Percentiles rank a stretch among this genome's conserved stretches.
phyloP scores from a whole-genome alignment of 2,113 vertebrate species.

The Dolichotis patagonum region DNA sequence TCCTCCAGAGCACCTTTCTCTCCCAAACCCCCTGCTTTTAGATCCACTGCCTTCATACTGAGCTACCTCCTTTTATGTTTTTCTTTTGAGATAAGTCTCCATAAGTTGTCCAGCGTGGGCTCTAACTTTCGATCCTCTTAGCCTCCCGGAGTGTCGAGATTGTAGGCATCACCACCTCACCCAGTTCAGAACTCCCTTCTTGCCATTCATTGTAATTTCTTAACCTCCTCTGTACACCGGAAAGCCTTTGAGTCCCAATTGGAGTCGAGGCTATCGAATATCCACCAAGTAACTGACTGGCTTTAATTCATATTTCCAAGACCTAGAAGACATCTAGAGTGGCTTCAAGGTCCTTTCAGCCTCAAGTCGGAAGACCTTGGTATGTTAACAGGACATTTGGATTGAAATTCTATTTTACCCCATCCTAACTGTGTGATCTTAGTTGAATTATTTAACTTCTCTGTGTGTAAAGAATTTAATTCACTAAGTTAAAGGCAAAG shows the following conservation, averaged over 20 bases:
- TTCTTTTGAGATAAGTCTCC: not conserved
- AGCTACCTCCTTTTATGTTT: not conserved
- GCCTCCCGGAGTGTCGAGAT: not conserved
- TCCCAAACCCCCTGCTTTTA: not conserved
- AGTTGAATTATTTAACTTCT: constrained; percentile 39
- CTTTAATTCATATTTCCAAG: not conserved
- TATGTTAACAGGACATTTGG: not conserved
- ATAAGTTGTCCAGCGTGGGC: not conserved
- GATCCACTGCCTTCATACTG: not conserved
- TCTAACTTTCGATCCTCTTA: not conserved
- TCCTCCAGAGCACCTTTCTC: not conserved
- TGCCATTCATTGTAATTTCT: not conserved
- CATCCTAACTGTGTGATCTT: constrained; percentile 3
- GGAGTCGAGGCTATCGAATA: not conserved
- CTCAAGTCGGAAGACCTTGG: not conserved
- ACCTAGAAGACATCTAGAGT: not conserved
- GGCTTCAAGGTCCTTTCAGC: not conserved
- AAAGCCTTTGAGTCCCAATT: not conserved
- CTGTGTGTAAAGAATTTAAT: not conserved
- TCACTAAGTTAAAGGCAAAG: not conserved
- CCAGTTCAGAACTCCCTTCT: not conserved
- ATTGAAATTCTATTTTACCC: constrained; percentile 19
- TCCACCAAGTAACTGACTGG: not conserved
- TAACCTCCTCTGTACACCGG: not conserved
- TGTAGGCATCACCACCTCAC: not conserved